Conservation (phyloP, 2,888 invertebrate species). For the Entomobrya proxima region DNA sequence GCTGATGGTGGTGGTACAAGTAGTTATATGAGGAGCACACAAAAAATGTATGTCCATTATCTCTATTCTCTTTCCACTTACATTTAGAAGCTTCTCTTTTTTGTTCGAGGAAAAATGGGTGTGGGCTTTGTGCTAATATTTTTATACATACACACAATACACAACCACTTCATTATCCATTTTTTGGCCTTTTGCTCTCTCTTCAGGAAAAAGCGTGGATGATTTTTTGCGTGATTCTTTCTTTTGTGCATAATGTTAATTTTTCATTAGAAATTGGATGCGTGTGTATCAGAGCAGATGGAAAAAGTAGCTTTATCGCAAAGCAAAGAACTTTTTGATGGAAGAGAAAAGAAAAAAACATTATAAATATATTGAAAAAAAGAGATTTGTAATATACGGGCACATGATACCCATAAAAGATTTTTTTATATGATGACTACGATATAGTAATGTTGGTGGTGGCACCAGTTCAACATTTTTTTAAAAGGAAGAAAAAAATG, state of each 20-base stretch:
- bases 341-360: neutral
- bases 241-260: conserved; percentile 42
- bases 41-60: too few species aligned
- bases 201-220: conserved; percentile 5
- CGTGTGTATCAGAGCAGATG: conserved; percentile 33
- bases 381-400: neutral
- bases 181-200: conserved; percentile 12
- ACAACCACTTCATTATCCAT: conserved; percentile 36
- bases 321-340: too few species aligned
- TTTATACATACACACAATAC: conserved; percentile 23
- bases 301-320: conserved; percentile 10
- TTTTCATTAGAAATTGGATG: conserved; percentile 35
- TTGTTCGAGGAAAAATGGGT: too few species aligned
- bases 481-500: too few species aligned
- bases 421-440: neutral
- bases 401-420: neutral
- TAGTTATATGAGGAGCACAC: too few species aligned
- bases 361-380: too few species aligned
- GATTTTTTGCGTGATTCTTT: conserved; percentile 23
- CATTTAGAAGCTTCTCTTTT: too few species aligned
- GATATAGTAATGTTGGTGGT: neutral
- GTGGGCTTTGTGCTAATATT: conserved; percentile 21
- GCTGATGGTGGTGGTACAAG: too few species aligned
- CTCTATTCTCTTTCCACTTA: too few species aligned
- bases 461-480: neutral